Base-by-base conservation (phyloP, 2,797 vertebrate genomes). In the Syndactyla subalaris region DNA sequence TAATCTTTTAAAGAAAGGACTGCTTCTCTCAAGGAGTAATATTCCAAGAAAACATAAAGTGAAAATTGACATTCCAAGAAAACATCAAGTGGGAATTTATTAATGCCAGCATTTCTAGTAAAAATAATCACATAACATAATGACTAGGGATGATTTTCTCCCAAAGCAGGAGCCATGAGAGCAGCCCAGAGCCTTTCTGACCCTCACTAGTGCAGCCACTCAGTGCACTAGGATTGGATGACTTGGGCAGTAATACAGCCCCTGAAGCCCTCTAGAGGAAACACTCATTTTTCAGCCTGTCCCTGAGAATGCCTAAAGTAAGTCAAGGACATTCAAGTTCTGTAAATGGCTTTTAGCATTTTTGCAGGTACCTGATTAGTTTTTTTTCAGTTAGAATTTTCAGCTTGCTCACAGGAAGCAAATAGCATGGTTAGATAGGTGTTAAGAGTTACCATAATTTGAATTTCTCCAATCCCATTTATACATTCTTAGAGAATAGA, bases 231-330 rank as follows among this genome's bases (percentile, higher is more conserved):
- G 4, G 54, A 38, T 66, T 41, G 21, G 10, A 49, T 58, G 67
- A 30, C 81, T 92, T 73, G 51, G 76, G 71, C 38, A 93, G 71
- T 87, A 70, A 51, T 45, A 32, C 8, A 95, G 84, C 85, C 63
- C 87, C 78, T 85, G 95, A 87, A 96, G 94, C 91, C 91, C 92
- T 95, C 91, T 93, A 94, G 81, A 96, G 92, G 94, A 93, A 96
- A 91, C 49, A 55, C 38, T 81, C 41, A 88, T 94, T 93, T 96
- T 74, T 96, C 83, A 74, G 88, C 51, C 70, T 77, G 58, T 81
- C 85, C 68, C 80, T 90, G 80, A 30, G 88, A 92, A 88, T 61
- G 8, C 43, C 70, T 90, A 13, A 85, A 94, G 81, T 93, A 83
- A 94, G 84, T 89, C 94, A 96, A 95, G 89, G 94, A 13, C 63